These are phyloP conservation scores for Tokudaia muenninki DNA, from an alignment of 2,797 vertebrate species.

Conservation along the genomic window DNA sequence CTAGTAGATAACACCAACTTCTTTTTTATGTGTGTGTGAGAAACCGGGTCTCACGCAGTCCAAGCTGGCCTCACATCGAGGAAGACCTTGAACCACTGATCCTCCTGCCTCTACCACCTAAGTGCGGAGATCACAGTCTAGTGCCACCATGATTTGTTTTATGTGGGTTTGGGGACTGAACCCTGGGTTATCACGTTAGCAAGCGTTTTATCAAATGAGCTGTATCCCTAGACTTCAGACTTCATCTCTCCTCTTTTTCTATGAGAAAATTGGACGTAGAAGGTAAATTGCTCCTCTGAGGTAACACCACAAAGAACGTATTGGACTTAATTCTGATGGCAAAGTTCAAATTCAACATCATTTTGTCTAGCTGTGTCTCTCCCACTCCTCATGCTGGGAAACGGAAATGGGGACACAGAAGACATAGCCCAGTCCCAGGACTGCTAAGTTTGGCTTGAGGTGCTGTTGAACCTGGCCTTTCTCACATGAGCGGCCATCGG, in stretches of 20 bases:
- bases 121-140: neutral
- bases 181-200: neutral
- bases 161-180: neutral
- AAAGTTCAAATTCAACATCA: neutral
- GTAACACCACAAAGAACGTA: neutral
- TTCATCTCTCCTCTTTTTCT: neutral
- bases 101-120: neutral
- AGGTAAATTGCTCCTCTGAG: neutral
- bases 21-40: neutral
- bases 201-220: neutral
- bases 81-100: neutral
- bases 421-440: neutral
- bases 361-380: neutral
- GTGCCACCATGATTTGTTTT: neutral
- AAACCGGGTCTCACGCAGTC: neutral
- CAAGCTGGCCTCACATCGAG: neutral
- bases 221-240: too few species aligned
- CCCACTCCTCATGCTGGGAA: neutral
- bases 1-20: neutral
- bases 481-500: fast-evolving
- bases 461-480: neutral
- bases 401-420: too few species aligned
- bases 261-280: neutral
- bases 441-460: neutral
- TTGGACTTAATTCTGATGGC: neutral